Percentiles rank a stretch among this genome's conserved stretches.
These are phyloP conservation scores for Sarcoramphus papa DNA, from an alignment of 2,797 vertebrate species.

Conservation along the genomic window DNA sequence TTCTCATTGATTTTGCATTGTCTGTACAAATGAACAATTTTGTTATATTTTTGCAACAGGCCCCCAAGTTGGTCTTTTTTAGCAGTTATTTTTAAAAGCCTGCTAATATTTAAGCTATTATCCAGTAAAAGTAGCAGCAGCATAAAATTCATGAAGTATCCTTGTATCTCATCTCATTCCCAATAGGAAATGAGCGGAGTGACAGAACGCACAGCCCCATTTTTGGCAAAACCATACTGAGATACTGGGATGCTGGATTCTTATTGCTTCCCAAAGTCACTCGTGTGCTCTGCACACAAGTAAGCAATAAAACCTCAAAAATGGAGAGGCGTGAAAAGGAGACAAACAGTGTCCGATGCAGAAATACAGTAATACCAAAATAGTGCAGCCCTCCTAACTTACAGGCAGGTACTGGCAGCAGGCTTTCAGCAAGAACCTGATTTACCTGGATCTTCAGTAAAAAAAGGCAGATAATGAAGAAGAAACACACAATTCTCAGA, in stretches of 20 bases:
- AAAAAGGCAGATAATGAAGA: neutral
- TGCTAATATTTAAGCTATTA: neutral
- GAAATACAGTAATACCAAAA: neutral
- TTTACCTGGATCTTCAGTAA: neutral
- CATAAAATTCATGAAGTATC: neutral
- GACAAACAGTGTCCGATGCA: neutral
- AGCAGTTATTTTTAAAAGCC: neutral
- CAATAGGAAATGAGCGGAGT: neutral
- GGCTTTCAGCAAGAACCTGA: neutral
- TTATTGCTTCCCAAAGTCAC: neutral
- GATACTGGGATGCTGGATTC: neutral
- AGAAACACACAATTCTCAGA: neutral
- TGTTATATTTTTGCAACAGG: neutral
- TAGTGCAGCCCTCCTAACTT: neutral
- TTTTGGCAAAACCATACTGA: neutral
- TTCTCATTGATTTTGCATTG: slow-evolving; percentile 9
- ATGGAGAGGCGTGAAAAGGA: neutral
- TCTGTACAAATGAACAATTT: neutral
- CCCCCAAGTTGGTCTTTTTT: neutral
- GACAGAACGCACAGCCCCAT: neutral
- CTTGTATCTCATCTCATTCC: neutral
- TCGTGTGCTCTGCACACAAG: neutral
- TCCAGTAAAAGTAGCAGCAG: neutral
- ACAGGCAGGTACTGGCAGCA: neutral
- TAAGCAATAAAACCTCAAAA: neutral